phyloP scores from a whole-genome alignment of 2,797 vertebrate species.

The Menidia menidia region DNA sequence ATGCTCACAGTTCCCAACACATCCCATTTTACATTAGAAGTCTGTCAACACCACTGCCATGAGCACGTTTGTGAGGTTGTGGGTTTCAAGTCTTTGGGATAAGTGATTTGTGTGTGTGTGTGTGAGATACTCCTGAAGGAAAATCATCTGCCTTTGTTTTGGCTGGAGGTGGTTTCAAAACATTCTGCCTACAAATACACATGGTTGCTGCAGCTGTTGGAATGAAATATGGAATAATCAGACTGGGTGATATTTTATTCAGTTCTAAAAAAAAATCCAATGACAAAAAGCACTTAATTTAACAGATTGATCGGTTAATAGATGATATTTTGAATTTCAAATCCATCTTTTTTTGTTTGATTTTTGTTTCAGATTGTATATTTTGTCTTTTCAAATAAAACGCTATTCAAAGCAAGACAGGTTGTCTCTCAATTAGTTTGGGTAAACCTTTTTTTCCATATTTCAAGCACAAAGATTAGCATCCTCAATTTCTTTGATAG shows the following conservation, averaged over 20 bases:
- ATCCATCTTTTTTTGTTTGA: too few relatives aligned
- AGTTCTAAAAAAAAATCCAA: too few relatives aligned
- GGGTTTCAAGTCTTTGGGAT: conserved; percentile 4
- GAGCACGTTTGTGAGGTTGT: not conserved
- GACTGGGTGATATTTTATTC: too few relatives aligned
- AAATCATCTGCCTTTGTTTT: conserved; percentile 12
- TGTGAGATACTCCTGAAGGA: conserved; percentile 6
- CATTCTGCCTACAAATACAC: conserved; percentile 25
- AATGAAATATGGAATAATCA: not conserved
- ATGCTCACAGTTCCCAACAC: not conserved
- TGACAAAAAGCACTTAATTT: too few relatives aligned
- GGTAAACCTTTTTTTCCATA: conserved; percentile 2
- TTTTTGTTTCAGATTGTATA: not conserved
- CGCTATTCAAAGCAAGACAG: not conserved
- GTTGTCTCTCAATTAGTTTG: not conserved
- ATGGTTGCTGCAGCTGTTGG: not conserved
- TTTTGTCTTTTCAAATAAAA: not conserved
- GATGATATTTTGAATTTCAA: too few relatives aligned
- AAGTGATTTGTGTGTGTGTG: not conserved
- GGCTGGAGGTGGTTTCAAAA: conserved; percentile 55
- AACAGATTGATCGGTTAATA: too few relatives aligned
- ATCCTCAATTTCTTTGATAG: conserved; percentile 3
- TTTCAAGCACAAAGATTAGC: conserved; percentile 17
- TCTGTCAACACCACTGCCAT: not conserved
- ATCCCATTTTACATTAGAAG: not conserved